Conservation (phyloP, 23 tunicate genomes). For the Corella eumyota region DNA sequence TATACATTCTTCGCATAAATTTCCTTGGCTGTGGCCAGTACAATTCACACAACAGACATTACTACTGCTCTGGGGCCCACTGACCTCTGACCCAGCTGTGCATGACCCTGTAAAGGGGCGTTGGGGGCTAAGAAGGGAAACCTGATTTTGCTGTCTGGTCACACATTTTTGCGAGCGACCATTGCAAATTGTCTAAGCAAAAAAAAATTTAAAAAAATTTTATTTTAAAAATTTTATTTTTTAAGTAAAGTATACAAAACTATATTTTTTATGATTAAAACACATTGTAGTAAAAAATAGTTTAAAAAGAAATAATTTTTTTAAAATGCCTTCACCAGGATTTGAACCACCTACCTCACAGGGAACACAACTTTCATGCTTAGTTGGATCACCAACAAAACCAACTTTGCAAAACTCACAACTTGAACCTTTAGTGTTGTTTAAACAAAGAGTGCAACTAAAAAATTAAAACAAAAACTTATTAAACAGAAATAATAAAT, state of each 20-base stretch:
- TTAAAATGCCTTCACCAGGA: background rate
- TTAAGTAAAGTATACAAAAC: too few relatives aligned
- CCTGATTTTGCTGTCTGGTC: too few relatives aligned
- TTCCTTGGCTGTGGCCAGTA: constrained; percentile 31
- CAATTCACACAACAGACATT: constrained; percentile 24
- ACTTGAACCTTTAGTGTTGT: constrained; percentile 39
- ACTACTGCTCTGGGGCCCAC: constrained; percentile 19
- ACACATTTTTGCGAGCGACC: constrained; percentile 24
- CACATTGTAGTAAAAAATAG: too few relatives aligned
- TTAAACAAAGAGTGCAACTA: constrained; percentile 41
- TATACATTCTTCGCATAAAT: constrained; percentile 35
- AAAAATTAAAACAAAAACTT: background rate
- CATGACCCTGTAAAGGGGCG: too few relatives aligned
- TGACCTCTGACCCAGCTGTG: too few relatives aligned
- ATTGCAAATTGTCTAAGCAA: constrained; percentile 38
- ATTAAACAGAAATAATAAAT: too few relatives aligned
- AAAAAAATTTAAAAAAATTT: background rate
- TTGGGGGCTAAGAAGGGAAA: too few relatives aligned
- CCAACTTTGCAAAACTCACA: constrained; percentile 38
- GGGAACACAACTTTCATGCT: constrained; percentile 2
- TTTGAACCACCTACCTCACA: constrained; percentile 36
- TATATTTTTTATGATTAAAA: too few relatives aligned
- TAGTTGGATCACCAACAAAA: constrained; percentile 44
- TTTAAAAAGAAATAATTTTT: background rate
- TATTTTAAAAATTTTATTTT: too few relatives aligned